A percentile compares a stretch with the other conserved stretches of the same genome.
Evolutionary conservation across 2,113 vertebrate genomes (phyloP).

Genomic region (Osmerus eperlanus): DNA sequence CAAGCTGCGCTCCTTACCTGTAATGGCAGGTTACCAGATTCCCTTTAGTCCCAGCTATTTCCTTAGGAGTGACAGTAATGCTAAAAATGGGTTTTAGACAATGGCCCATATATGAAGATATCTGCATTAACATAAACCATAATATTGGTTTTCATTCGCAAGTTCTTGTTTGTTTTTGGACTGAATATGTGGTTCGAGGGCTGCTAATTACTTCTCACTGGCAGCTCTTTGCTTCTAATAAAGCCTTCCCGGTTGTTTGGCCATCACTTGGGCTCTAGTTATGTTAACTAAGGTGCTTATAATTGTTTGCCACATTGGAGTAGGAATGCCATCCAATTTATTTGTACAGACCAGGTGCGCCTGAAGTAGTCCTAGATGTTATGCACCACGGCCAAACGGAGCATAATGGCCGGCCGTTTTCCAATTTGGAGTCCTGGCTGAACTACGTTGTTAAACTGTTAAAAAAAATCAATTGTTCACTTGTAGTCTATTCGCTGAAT

Average conservation of each 20-base stretch:
- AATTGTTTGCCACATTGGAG: not conserved
- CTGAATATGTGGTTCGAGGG: slow-evolving; percentile 25
- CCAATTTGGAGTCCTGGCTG: not conserved
- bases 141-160: not conserved
- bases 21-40: slow-evolving; percentile 8
- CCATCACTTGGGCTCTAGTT: not conserved
- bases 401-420: slow-evolving; percentile 7
- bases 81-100: not conserved
- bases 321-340: not conserved
- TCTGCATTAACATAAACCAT: not conserved
- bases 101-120: not conserved
- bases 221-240: slow-evolving; percentile 19
- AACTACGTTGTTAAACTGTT: too few relatives aligned
- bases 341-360: slow-evolving; percentile 42
- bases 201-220: not conserved
- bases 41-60: not conserved
- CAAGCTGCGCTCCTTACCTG: not conserved
- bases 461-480: too few relatives aligned
- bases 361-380: slow-evolving; percentile 13
- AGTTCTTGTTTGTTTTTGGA: not conserved
- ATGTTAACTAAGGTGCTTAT: not conserved
- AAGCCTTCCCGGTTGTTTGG: not conserved
- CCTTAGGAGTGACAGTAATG: not conserved
- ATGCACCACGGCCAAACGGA: slow-evolving; percentile 17
- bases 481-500: too few relatives aligned